Evolutionary conservation across 1,140 invertebrate genomes (phyloP).

Genomic region (Berghia stephanieae): DNA sequence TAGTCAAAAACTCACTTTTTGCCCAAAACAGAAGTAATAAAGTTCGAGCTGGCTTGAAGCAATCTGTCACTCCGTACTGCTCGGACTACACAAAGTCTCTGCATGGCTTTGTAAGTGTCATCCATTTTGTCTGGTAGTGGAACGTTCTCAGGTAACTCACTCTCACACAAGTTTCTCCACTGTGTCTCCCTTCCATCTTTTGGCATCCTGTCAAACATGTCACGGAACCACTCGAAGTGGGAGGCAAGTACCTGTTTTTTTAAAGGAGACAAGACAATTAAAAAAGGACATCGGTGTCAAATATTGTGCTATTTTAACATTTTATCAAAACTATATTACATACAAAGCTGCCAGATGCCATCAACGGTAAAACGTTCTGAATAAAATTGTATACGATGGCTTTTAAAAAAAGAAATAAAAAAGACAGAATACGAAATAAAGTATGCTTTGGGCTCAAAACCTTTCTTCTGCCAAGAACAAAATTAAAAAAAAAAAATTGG

Average conservation of each 20-base stretch:
- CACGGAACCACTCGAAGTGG: constrained; percentile 50
- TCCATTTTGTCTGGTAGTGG: constrained; percentile 65
- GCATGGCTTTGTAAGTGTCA: constrained; percentile 57
- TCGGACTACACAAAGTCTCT: constrained; percentile 61
- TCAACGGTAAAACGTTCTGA: too few relatives aligned
- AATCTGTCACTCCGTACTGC: constrained; percentile 63
- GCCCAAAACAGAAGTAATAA: constrained; percentile 60
- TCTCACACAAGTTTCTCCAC: constrained; percentile 65
- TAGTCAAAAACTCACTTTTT: constrained; percentile 56
- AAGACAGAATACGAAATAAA: too few relatives aligned
- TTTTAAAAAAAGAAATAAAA: too few relatives aligned
- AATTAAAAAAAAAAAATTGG: too few relatives aligned
- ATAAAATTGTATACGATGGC: too few relatives aligned
- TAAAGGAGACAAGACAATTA: too few relatives aligned
- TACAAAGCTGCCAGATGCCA: too few relatives aligned
- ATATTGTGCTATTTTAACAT: too few relatives aligned
- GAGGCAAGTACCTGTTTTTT: constrained; percentile 41
- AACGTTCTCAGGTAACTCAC: constrained; percentile 59
- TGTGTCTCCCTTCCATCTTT: constrained; percentile 65
- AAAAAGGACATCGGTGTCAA: too few relatives aligned
- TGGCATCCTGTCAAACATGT: constrained; percentile 65
- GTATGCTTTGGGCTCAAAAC: too few relatives aligned
- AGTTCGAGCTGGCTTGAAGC: constrained; percentile 58
- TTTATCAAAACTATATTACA: too few relatives aligned
- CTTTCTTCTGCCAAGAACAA: too few relatives aligned